A percentile compares a stretch with the other conserved stretches of the same genome.
These are phyloP conservation scores for Piaya cayana DNA, from an alignment of 2,113 vertebrate genomes.

Conservation along the genomic window DNA sequence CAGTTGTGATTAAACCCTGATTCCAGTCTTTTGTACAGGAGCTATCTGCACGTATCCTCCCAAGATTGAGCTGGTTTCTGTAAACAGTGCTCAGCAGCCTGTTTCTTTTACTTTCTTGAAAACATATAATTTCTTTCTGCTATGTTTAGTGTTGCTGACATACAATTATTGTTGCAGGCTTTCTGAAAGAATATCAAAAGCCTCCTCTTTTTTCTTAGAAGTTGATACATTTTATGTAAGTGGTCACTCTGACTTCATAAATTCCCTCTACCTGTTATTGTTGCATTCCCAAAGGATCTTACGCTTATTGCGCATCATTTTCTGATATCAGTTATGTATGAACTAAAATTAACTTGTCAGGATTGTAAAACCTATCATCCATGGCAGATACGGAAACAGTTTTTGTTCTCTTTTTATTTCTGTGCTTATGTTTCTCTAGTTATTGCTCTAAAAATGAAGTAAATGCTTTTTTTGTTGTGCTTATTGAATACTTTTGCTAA, in stretches of 20 bases:
- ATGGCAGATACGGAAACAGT: neutral
- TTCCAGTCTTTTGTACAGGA: neutral
- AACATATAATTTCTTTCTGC: neutral
- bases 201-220: neutral
- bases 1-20: neutral
- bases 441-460: neutral
- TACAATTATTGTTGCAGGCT: neutral
- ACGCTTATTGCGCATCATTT: neutral
- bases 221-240: neutral
- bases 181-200: neutral
- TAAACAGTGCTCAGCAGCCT: neutral
- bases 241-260: neutral
- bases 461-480: neutral
- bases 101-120: neutral
- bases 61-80: neutral
- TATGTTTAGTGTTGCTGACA: neutral
- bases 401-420: neutral
- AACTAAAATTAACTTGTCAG: neutral
- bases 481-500: neutral
- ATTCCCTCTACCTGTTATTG: neutral
- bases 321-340: neutral
- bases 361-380: neutral
- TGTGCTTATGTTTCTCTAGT: neutral
- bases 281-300: neutral
- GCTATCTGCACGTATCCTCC: neutral